Base-by-base conservation (phyloP, 2,113 vertebrate genomes). In the Arothron firmamentum region DNA sequence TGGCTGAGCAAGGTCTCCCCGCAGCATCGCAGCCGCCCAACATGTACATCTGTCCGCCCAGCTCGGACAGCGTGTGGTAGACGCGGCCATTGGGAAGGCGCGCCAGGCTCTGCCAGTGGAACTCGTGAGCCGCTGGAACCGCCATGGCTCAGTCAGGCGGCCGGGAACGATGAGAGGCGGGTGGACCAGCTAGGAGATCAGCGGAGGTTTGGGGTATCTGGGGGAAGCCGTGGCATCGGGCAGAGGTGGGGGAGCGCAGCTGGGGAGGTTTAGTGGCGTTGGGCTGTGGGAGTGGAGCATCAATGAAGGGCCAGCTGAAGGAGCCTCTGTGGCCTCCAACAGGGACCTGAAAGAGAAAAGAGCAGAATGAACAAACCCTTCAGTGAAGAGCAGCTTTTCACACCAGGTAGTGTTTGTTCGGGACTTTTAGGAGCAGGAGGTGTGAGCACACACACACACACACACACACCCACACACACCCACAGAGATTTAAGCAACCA, bases 21-120 rank as follows among this genome's bases (percentile, higher is more conserved):
- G 86, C 89, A 63, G 93, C 93, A 1, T 98, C 93, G 8, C 96
- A 98, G 59, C 97, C 97, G 52, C 96, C 97, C 4, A 96, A 90
- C 85, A 94, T 92, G 77, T 94, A 98, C 46, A 98, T 92, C 74
- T 96, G 96, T 1, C 93, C 96, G 2, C 91, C 94, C 2, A 91
- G 91, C 74, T 98, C 94, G 67, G 92, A 89, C 68, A 98, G 79
- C 3, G 94, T 88, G 59, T 95, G 93, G 88, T 98, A 99, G 20
- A 99, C 96, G 1, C 97, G 90, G 48, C 92, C 87, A 51, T 91
- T 93, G 1, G 94, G 90, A 31, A 99, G 90, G 0, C 92, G 90
- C 0, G 97, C 93, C 60, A 99, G 89, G 45, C 87, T 91, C 76
- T 96, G 95, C 97, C 97, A 98, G 58, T 94, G 94, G 84, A 97